A percentile compares a stretch with the other conserved stretches of the same genome.
Evolutionary conservation across 2,113 vertebrate genomes (phyloP).

Genomic region (Coracopsis vasa): DNA sequence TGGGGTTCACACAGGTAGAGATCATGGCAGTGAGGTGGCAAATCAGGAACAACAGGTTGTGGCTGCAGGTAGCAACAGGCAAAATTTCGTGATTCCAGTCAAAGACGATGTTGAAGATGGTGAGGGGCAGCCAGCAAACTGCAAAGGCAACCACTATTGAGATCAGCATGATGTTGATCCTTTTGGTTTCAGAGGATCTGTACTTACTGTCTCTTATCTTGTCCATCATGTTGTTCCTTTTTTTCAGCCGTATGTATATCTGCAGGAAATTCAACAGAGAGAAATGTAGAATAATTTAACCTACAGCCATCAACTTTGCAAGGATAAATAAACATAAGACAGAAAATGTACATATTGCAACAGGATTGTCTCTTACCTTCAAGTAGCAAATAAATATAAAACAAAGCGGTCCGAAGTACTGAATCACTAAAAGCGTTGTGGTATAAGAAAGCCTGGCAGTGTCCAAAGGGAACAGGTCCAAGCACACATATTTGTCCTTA

Average conservation of each 20-base stretch:
- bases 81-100: constrained; percentile 86
- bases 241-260: constrained; percentile 86
- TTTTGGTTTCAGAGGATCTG: constrained; percentile 82
- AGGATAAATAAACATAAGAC: neutral
- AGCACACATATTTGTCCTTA: constrained; percentile 84
- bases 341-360: neutral
- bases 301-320: neutral
- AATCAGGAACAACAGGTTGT: constrained; percentile 85
- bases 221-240: constrained; percentile 85
- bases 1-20: constrained; percentile 87
- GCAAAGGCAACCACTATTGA: constrained; percentile 88
- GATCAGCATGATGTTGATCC: constrained; percentile 87
- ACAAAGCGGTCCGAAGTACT: constrained; percentile 84
- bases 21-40: constrained; percentile 89
- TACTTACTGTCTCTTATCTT: constrained; percentile 86
- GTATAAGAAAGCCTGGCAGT: constrained; percentile 82
- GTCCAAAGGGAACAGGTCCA: constrained; percentile 83
- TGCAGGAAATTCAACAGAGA: constrained; percentile 58
- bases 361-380: constrained; percentile 77
- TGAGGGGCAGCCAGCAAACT: constrained; percentile 88
- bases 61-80: constrained; percentile 79
- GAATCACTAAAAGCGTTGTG: constrained; percentile 82
- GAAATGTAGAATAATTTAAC: neutral
- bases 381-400: constrained; percentile 91
- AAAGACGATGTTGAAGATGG: constrained; percentile 85